These are phyloP conservation scores for Dasyornis broadbenti DNA, from an alignment of 2,113 vertebrate genomes.

Conservation along the genomic window DNA sequence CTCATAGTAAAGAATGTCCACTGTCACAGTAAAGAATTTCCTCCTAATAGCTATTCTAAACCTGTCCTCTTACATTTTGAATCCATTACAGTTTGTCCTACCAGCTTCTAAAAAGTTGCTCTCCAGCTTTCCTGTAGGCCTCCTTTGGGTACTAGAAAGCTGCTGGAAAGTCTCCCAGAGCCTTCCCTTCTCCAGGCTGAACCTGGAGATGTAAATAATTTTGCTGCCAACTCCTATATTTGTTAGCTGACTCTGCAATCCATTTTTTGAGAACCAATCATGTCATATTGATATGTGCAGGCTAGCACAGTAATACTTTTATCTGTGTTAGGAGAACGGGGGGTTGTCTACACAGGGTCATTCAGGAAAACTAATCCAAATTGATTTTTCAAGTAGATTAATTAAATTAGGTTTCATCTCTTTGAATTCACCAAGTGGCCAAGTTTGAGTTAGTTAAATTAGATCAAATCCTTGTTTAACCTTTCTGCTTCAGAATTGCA, in stretches of 20 bases:
- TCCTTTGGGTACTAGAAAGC: neutral
- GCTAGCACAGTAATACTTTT: neutral
- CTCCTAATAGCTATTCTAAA: neutral
- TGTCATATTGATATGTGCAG: neutral
- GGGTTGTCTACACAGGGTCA: neutral
- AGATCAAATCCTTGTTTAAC: constrained; percentile 39
- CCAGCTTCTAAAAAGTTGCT: neutral
- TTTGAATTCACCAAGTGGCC: neutral
- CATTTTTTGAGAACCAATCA: constrained; percentile 19
- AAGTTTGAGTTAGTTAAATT: constrained; percentile 38
- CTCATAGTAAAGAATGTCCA: neutral
- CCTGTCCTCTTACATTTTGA: neutral
- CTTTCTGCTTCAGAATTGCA: neutral
- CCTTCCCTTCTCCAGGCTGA: neutral
- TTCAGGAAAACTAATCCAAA: constrained; percentile 46
- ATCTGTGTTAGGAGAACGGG: neutral
- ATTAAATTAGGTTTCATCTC: constrained; percentile 26
- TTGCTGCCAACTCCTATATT: neutral
- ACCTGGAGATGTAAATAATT: neutral
- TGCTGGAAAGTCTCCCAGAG: neutral
- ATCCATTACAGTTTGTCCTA: neutral
- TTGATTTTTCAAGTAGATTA: constrained; percentile 54
- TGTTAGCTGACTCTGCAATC: neutral
- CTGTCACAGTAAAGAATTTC: neutral
- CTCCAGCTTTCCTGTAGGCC: neutral